Evolutionary conservation across 2,113 vertebrate species (phyloP).

Genomic region (Hirundichthys speculiger): DNA sequence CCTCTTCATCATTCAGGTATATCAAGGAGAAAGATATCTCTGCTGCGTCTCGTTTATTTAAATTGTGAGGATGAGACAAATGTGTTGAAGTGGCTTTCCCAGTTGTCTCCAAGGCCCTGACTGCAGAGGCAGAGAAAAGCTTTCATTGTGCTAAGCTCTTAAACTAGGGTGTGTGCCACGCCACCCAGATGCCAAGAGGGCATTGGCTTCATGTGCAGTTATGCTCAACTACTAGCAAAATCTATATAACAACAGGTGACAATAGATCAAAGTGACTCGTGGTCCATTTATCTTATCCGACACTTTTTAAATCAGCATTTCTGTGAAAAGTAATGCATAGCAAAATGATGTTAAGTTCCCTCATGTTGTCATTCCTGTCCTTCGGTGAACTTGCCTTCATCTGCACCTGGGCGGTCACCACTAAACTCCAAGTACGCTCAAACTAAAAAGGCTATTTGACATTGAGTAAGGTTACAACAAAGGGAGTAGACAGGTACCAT

Average conservation of each 20-base stretch:
- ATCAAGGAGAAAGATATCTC: slow-evolving; percentile 18
- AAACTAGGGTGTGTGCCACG: slow-evolving; percentile 33
- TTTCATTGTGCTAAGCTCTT: slow-evolving; percentile 49
- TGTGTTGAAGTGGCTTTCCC: slow-evolving; percentile 17
- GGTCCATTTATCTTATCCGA: background rate
- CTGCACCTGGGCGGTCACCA: slow-evolving; percentile 3
- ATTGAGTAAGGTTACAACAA: slow-evolving; percentile 62
- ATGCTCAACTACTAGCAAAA: slow-evolving; percentile 10
- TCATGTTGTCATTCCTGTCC: slow-evolving; percentile 27
- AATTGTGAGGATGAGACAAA: slow-evolving; percentile 41
- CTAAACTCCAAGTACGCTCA: slow-evolving; percentile 31
- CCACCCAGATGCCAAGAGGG: slow-evolving; percentile 22
- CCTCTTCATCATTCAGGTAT: slow-evolving; percentile 47
- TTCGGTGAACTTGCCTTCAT: slow-evolving; percentile 14
- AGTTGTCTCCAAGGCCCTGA: slow-evolving; percentile 12
- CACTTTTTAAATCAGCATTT: slow-evolving; percentile 10
- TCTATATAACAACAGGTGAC: slow-evolving; percentile 32
- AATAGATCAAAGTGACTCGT: slow-evolving; percentile 5
- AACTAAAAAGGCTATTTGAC: slow-evolving; percentile 56
- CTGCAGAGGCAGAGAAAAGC: slow-evolving; percentile 32
- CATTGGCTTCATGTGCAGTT: slow-evolving; percentile 22
- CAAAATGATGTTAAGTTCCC: slow-evolving; percentile 7
- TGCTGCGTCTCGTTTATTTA: slow-evolving; percentile 29
- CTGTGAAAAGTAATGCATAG: slow-evolving; percentile 12
- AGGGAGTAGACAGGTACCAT: slow-evolving; percentile 56